Conservation (phyloP, 2,888 invertebrate species). For the Platerodrilus igneus region DNA sequence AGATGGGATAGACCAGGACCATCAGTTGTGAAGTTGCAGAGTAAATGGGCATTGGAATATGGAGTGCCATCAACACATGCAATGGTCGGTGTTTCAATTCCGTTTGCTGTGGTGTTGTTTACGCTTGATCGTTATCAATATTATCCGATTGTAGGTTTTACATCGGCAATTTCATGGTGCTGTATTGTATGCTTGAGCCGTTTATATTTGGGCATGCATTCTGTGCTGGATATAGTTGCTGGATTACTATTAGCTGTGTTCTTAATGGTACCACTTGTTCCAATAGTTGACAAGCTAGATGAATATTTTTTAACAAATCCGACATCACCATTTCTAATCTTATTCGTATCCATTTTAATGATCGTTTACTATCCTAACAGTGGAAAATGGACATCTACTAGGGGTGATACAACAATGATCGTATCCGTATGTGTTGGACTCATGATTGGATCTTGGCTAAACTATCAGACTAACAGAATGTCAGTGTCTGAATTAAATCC, state of each 20-base stretch:
- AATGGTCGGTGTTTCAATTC: slow-evolving; percentile 84
- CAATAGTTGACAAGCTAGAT: slow-evolving; percentile 70
- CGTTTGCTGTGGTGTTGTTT: slow-evolving; percentile 77
- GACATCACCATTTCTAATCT: slow-evolving; percentile 60
- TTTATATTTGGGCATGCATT: slow-evolving; percentile 91
- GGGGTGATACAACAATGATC: slow-evolving; percentile 88
- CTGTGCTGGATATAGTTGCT: slow-evolving; percentile 78
- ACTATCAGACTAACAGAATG: slow-evolving; percentile 74
- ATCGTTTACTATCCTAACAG: slow-evolving; percentile 77
- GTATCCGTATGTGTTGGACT: slow-evolving; percentile 78
- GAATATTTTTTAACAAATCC: slow-evolving; percentile 63
- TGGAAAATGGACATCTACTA: slow-evolving; percentile 85
- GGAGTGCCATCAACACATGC: slow-evolving; percentile 96
- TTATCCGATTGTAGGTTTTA: slow-evolving; percentile 55
- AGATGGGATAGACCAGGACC: slow-evolving; percentile 82
- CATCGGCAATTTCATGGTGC: slow-evolving; percentile 65
- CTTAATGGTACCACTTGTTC: slow-evolving; percentile 69
- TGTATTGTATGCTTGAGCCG: slow-evolving; percentile 76
- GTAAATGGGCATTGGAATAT: slow-evolving; percentile 86
- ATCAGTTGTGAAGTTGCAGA: slow-evolving; percentile 78
- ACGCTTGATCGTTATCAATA: slow-evolving; percentile 78
- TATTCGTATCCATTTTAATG: slow-evolving; percentile 61
- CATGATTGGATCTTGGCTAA: slow-evolving; percentile 76
- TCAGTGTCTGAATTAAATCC: slow-evolving; percentile 52
- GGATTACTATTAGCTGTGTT: slow-evolving; percentile 65